Conservation (phyloP, 2,888 invertebrate genomes). For the Catonia carolina region DNA sequence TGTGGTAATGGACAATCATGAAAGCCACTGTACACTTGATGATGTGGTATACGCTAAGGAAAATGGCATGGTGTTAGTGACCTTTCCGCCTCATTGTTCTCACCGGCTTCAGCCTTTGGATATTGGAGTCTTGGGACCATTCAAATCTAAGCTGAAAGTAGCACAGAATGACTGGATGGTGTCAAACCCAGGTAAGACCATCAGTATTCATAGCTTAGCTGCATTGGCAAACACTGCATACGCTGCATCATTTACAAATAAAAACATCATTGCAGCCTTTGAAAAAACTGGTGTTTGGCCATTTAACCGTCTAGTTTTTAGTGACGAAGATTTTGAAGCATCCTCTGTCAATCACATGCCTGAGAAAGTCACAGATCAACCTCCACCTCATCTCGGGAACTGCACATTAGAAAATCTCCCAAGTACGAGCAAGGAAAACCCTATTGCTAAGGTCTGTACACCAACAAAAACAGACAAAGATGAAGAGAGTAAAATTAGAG, state of each 20-base stretch:
- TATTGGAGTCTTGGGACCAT: too few relatives aligned
- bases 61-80: not conserved
- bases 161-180: slow-evolving; percentile 6
- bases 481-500: not conserved
- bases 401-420: slow-evolving; percentile 9
- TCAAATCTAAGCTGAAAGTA: not conserved
- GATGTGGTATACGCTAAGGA: too few relatives aligned
- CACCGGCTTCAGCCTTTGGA: too few relatives aligned
- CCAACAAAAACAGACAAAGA: not conserved
- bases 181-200: slow-evolving; percentile 7
- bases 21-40: too few relatives aligned
- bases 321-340: slow-evolving; percentile 7
- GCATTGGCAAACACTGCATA: slow-evolving; percentile 5
- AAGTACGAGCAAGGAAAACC: slow-evolving; percentile 9
- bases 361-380: not conserved
- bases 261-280: slow-evolving; percentile 7
- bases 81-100: not conserved
- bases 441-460: slow-evolving; percentile 1
- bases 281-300: slow-evolving; percentile 10
- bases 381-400: not conserved
- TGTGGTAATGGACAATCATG: too few relatives aligned
- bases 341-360: not conserved
- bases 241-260: slow-evolving; percentile 7
- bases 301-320: not conserved
- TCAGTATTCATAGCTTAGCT: slow-evolving; percentile 16